phyloP scores from a whole-genome alignment of 1,140 invertebrate species.

The Gyrodactylus salaris region DNA sequence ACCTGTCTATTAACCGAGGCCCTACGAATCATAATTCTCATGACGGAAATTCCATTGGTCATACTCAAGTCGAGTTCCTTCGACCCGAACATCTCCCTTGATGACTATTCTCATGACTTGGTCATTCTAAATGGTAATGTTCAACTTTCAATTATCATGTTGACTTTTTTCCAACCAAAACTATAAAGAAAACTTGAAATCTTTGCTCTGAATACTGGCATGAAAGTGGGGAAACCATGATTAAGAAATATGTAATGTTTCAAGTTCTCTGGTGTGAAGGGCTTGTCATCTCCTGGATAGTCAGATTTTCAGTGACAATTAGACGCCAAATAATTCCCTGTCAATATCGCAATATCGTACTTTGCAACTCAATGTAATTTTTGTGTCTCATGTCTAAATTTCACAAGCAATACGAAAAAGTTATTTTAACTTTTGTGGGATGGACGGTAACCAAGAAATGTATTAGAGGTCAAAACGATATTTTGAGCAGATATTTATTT shows the following conservation, averaged over 20 bases:
- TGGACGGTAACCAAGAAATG: too few relatives aligned
- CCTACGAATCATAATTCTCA: not conserved
- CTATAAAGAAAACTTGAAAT: not conserved
- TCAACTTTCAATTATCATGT: not conserved
- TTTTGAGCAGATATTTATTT: too few relatives aligned
- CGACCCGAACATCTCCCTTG: not conserved
- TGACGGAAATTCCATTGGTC: not conserved
- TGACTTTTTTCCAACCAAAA: not conserved
- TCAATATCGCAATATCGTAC: too few relatives aligned
- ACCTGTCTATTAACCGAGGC: not conserved
- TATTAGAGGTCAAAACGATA: too few relatives aligned
- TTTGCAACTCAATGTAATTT: too few relatives aligned
- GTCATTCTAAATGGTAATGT: not conserved
- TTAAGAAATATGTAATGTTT: not conserved
- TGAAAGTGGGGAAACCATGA: not conserved
- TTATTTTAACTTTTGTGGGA: too few relatives aligned
- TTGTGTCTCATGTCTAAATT: too few relatives aligned
- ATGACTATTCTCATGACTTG: not conserved
- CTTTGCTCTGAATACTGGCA: not conserved
- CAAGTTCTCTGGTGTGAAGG: not conserved
- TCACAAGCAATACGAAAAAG: too few relatives aligned
- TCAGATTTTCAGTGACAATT: too few relatives aligned
- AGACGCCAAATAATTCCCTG: too few relatives aligned
- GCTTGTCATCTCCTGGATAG: too few relatives aligned
- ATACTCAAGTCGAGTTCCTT: not conserved